Conservation (phyloP, 64 coral and sea anemone species). For the Platygyra sinensis region DNA sequence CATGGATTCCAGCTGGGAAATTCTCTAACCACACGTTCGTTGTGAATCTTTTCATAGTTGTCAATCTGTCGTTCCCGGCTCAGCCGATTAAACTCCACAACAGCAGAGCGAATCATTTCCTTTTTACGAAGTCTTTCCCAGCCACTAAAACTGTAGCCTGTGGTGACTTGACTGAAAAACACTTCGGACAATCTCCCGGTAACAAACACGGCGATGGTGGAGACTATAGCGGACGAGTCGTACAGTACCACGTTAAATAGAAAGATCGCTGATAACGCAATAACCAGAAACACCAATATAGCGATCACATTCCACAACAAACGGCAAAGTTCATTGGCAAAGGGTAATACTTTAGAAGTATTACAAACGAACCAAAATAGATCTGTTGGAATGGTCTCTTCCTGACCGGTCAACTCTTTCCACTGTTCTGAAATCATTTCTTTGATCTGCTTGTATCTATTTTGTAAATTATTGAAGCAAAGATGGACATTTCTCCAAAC, state of each 20-base stretch:
- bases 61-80: too few relatives aligned
- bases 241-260: conserved; percentile 32
- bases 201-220: conserved; percentile 45
- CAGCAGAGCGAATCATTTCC: neutral
- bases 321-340: conserved; percentile 4
- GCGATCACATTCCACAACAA: conserved; percentile 11
- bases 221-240: conserved; percentile 10
- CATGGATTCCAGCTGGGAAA: too few relatives aligned
- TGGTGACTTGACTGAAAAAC: conserved; percentile 41
- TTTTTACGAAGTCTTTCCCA: conserved; percentile 18
- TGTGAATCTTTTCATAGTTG: too few relatives aligned
- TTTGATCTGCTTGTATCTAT: conserved; percentile 56
- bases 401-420: neutral
- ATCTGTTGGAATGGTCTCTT: conserved; percentile 13
- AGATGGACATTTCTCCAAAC: conserved; percentile 22
- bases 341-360: neutral
- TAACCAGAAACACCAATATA: conserved; percentile 14
- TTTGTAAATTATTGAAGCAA: conserved; percentile 53
- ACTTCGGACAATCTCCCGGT: conserved; percentile 40
- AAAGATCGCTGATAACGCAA: conserved; percentile 51
- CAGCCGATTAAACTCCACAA: neutral
- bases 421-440: conserved; percentile 30
- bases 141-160: conserved; percentile 4
- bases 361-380: conserved; percentile 41
- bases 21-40: too few relatives aligned